Base-by-base conservation (phyloP, 2,888 invertebrate genomes). In the Trissonchulus sp. region DNA sequence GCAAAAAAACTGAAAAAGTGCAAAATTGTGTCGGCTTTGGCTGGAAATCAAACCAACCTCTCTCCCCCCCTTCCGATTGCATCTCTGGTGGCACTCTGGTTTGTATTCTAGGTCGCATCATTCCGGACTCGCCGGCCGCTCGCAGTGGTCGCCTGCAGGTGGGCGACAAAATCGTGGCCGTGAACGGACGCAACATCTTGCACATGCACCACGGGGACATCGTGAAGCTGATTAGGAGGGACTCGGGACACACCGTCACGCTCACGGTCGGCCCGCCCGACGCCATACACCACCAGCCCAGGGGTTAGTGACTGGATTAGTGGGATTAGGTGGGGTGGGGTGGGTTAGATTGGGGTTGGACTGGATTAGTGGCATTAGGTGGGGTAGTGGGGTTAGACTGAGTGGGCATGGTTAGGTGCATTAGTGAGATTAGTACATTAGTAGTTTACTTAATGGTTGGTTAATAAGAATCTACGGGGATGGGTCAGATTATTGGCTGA, bases 141-240 rank as follows among this genome's bases (percentile, higher is more conserved):
- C 89, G 94, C 78, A 80, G 82, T 86, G 93, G 92, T 0, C 90
- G 91, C 75, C 88, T 98, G 0, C 92, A 91, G 84, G 93, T 98
- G 2, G 96, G 97, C 0, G 98, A 98, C 88, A 91, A 93, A 74
- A 97, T 98, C 79, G 89, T 97, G 72, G 94, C 95, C 71, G 97
- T 98, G 60, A 98, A 98, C 88, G 91, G 92, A 77, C 90, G 92
- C 74, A 91, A 94, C 82, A 95, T 98, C 79, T 90, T 92, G 77
- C 91, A 92, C 83, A 89, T 97, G 85, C 92, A 93, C 79, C 98
- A 98, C 84, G 95, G 95, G 38, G 95, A 97, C 83, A 95, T 98
- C 76, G 97, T 98, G 1, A 94, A 94, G 84, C 90, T 98, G 78
- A 98, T 98, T 83, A 98, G 97, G 86, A 98, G 97, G 86, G 95